These are phyloP conservation scores for Trachelus iudaicus DNA, from an alignment of 2,888 invertebrate species.

Conservation along the genomic window DNA sequence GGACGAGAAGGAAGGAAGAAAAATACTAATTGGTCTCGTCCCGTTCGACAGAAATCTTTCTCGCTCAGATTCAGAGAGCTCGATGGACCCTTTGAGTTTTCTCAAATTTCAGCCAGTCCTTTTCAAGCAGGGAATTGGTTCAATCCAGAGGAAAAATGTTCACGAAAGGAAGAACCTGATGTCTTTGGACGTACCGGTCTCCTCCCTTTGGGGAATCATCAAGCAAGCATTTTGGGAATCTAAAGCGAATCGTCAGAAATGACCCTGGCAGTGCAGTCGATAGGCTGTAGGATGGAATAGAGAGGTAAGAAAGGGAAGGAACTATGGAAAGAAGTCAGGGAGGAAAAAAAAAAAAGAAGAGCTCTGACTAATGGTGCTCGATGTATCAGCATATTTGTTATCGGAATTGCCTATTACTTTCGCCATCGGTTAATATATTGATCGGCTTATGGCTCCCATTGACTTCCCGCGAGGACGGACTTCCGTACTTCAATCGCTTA, in stretches of 20 bases:
- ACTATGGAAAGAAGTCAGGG: background rate
- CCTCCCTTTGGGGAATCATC: background rate
- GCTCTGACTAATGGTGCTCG: slow-evolving; percentile 19
- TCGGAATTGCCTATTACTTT: slow-evolving; percentile 19
- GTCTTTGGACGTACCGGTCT: background rate
- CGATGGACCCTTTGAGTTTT: background rate
- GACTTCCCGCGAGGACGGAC: slow-evolving; percentile 1
- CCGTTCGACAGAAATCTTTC: background rate
- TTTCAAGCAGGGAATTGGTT: background rate
- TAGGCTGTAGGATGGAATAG: background rate
- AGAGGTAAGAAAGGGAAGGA: background rate
- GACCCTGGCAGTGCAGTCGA: slow-evolving; percentile 23
- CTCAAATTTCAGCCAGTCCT: background rate
- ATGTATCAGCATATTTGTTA: slow-evolving; percentile 22
- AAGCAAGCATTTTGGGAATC: background rate
- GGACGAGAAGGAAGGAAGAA: background rate
- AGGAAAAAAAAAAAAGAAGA: background rate
- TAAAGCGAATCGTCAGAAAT: slow-evolving; percentile 32
- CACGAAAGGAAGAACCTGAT: background rate
- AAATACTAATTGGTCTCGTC: background rate
- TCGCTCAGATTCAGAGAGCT: background rate
- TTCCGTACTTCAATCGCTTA: background rate
- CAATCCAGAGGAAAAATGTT: background rate
- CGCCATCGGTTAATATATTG: slow-evolving; percentile 18
- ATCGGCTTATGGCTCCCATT: slow-evolving; percentile 17